phyloP scores from a whole-genome alignment of 2,113 vertebrate genomes.

The Ammospiza nelsoni region DNA sequence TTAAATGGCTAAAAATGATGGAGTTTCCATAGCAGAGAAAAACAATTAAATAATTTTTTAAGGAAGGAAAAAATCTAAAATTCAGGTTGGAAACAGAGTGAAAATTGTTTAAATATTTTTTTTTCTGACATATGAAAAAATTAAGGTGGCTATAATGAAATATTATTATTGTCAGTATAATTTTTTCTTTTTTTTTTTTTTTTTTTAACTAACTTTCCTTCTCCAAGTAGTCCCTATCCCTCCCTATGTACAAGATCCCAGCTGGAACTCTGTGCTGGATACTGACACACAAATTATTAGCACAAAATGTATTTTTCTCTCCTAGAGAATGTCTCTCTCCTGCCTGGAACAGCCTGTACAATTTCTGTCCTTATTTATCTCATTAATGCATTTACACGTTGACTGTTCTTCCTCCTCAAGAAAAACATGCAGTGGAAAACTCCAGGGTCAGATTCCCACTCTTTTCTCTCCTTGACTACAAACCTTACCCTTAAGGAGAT shows the following conservation, averaged over 20 bases:
- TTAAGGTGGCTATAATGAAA: background rate
- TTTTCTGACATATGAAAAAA: background rate
- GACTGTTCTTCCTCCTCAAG: background rate
- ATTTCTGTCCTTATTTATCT: conserved; percentile 5
- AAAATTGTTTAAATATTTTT: background rate
- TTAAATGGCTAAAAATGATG: background rate
- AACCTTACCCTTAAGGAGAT: background rate
- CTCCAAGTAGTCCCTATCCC: background rate
- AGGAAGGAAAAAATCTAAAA: background rate
- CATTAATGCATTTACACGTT: background rate
- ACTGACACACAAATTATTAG: background rate
- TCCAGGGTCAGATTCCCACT: background rate
- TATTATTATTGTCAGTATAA: too few species aligned
- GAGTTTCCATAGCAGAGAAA: background rate
- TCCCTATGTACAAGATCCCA: background rate
- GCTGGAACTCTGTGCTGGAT: conserved; percentile 10
- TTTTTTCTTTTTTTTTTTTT: background rate
- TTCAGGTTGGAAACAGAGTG: background rate
- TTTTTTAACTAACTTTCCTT: background rate
- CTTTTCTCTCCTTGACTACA: background rate
- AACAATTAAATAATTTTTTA: background rate
- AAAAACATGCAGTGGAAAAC: background rate
- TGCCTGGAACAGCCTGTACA: conserved; percentile 34
- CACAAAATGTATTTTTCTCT: conserved; percentile 1
- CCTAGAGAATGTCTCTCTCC: background rate